A percentile compares a stretch with the other conserved stretches of the same genome.
phyloP scores from a whole-genome alignment of 2,797 vertebrate species.

The Platyrinchus mystaceus region DNA sequence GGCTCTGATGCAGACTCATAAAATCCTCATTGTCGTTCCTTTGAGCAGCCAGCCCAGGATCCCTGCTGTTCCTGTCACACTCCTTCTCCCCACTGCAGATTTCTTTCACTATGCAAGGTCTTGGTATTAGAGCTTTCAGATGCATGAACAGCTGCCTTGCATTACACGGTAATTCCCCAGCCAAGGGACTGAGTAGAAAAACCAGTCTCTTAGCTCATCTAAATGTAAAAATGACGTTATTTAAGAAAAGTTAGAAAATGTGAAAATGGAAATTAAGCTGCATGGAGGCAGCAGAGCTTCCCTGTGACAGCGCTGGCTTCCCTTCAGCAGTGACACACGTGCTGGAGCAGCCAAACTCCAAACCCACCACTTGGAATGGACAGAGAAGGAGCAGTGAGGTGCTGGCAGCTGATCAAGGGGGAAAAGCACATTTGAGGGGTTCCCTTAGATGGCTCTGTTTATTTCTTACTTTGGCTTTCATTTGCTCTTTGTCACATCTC shows the following conservation, averaged over 20 bases:
- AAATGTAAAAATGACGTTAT: neutral
- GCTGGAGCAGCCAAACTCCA: neutral
- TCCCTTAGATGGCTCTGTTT: neutral
- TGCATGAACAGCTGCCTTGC: neutral
- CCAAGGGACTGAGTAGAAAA: neutral
- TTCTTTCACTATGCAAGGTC: neutral
- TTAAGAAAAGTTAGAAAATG: neutral
- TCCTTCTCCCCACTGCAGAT: neutral
- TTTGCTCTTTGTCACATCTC: neutral
- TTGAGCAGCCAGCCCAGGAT: neutral
- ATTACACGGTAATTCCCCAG: neutral
- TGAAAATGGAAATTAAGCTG: neutral
- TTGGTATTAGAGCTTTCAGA: neutral
- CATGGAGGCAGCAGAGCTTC: neutral
- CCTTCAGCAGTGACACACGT: fast-evolving
- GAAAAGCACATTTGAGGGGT: neutral
- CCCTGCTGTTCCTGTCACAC: neutral
- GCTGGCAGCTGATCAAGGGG: neutral
- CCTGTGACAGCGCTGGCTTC: fast-evolving
- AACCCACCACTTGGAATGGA: neutral
- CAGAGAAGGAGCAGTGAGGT: neutral
- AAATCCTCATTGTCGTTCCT: neutral
- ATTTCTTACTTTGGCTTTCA: neutral
- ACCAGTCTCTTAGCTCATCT: neutral
- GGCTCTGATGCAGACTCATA: neutral